Conservation (phyloP, 1,140 invertebrate species). For the Lineus longissimus region DNA sequence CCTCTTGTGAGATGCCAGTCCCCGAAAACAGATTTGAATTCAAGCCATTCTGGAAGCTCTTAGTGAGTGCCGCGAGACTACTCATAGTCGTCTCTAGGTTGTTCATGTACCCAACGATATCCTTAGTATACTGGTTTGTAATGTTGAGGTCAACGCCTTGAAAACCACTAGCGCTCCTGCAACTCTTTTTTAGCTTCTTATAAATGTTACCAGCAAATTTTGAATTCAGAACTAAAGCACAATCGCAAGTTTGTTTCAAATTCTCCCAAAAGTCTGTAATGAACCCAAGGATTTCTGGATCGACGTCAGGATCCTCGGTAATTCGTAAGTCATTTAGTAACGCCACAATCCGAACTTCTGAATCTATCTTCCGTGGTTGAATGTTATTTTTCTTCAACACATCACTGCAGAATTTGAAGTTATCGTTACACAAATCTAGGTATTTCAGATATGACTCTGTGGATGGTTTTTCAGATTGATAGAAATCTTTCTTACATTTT, state of each 20-base stretch:
- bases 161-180: constrained; percentile 33
- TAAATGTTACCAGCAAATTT: constrained; percentile 40
- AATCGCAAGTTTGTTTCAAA: constrained; percentile 32
- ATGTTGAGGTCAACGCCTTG: constrained; percentile 36
- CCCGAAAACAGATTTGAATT: constrained; percentile 38
- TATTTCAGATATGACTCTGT: constrained; percentile 16
- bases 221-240: constrained; percentile 24
- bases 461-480: background rate
- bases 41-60: constrained; percentile 34
- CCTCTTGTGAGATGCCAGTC: constrained; percentile 32
- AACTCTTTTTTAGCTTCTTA: constrained; percentile 37
- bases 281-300: constrained; percentile 29
- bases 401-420: constrained; percentile 38
- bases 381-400: constrained; percentile 34
- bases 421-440: constrained; percentile 32
- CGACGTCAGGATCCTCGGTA: constrained; percentile 17
- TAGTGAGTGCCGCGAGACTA: constrained; percentile 31
- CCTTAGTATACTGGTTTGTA: constrained; percentile 35
- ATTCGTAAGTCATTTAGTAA: constrained; percentile 39
- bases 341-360: constrained; percentile 34
- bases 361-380: constrained; percentile 38
- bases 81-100: constrained; percentile 30
- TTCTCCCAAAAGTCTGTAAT: constrained; percentile 45
- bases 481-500: constrained; percentile 10
- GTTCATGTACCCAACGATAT: constrained; percentile 32